Base-by-base conservation (phyloP, 1,140 invertebrate genomes). In the Papilio polytes region DNA sequence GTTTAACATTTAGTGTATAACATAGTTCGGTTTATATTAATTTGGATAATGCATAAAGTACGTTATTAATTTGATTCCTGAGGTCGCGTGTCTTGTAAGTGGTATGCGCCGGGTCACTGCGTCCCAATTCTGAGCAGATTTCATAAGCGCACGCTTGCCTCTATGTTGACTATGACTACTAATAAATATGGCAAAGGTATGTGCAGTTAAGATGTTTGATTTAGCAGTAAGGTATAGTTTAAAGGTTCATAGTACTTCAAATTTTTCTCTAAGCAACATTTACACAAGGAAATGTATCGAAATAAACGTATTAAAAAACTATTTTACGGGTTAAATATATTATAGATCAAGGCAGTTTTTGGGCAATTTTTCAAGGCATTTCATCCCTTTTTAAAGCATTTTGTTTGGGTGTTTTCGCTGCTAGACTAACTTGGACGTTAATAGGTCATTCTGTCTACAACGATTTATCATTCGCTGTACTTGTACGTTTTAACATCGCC, bases 101-200 rank as follows among this genome's bases (percentile, higher is more conserved):
- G 72, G 72, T 20, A 74, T 46, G 36, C 18, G 36, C 44, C 72
- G 36, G 72, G 72, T 74, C 72, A 74, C 72, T 74, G 72, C 72
- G 44, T 74, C 36, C 44, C 72, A 74, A 74, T 74, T 74, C 44
- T 1, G 41, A 74, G 10, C 72, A 22, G 41, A 74, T 74, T 74
- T 74, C 72, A 46, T 74, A 70, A 70, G 26, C 63, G 63, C 20
- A 20, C 56, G 56, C n/a, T 2, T 70, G 36, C 22, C 22, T 31
- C 7, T 31, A 15, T 70, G 26, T 70, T 70, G 22, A 63, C 10
- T 63, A 63, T 63, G 20, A 63, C 56, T 20, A 20, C 20, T 3
- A 41, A 41, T 41, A 41, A 41, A 36, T 70, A 70, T 70, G 63
- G 12, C 12, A 31, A 15, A 70, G 26, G 63, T 70, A 70, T 31